Evolutionary conservation across 2,888 invertebrate genomes (phyloP), one percentile per base, ranked within the genome.

Genomic region (Tetanocera ferruginea): DNA sequence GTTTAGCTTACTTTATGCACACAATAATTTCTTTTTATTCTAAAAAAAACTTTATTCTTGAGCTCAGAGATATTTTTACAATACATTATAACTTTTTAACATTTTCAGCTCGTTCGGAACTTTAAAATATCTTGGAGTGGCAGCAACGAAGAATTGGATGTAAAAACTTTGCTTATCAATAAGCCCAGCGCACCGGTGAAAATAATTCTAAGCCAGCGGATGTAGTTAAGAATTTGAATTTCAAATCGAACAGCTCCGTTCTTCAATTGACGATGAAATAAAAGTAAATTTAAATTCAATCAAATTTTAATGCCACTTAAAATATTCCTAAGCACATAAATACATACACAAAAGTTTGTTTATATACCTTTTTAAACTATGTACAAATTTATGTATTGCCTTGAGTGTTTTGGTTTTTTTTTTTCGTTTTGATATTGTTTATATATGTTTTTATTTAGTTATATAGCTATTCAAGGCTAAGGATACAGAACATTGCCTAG

Each of bases 151-250:
- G 88, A 91, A 11, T 89, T 97, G 80, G 95, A 93, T 79, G 91
- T 94, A 14, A 91, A 90, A 83, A 95, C 96, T 0, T 89, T 93
- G 73, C 90, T 96, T 34, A 96, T 97, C 77, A 97, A 97, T 87
- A 94, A 94, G 86, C 97, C 97, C 0, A 93, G 95, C 88, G 91
- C 92, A 81, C 93, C 88, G 25, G 86, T 89, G 6, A 79, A 80
- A 72, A 84, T 88, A 67, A 82, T 83, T 19, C 76, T 89, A 25
- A 82, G 82, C 72, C 70, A 82, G 64, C 84, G 88, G 51, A 76
- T 66, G 23, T 55, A 76, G 19, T 64, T 57, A 31, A 69, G 82
- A 78, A 83, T 83, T 82, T 78, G 79, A 80, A 82, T 82, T 78
- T 80, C 80, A 83, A 83, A 82, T 79, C n/a, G 9, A 19, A 2